Base-by-base conservation (phyloP, 2,888 invertebrate genomes). In the Drosophila incognita region DNA sequence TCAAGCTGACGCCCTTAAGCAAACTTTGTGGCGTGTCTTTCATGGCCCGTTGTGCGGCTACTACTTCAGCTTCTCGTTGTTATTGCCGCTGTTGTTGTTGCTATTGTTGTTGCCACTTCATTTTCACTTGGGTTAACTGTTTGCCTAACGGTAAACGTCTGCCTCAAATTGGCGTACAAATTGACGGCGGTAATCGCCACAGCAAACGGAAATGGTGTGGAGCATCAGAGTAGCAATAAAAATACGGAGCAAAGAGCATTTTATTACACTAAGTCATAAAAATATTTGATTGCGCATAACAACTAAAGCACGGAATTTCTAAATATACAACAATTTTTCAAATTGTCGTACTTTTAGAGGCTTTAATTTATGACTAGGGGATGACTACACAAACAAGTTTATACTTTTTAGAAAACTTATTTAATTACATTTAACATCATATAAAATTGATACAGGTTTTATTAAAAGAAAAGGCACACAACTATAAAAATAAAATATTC, bases 51-150 rank as follows among this genome's bases (percentile, higher is more conserved):
- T 71, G 58, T 60, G 69, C 40, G 63, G 63, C 51, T 24, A 18
- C 53, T 53, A 36, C 61, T 52, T 52, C 29, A 51, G 27, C 15
- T 31, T 33, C 53, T 53, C 38, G 38, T 36, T 42, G 38, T 38
- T 35, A 35, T 66, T 61, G 15, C 15, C n/a, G 24, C 59, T 51
- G 49, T 40, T 57, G 56, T 38, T 65, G 29, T 51, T 51, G 24
- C 33, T 56, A 33, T 48, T 59, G 54, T 71, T 82, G 69, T 74
- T 76, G 89, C 77, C 85, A 84, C 83, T 87, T 87, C 75, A 89
- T 90, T 90, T 90, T 90, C 91, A 90, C 87, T 90, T 91, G 81
- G 65, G 76, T 69, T 87, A 87, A 88, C 91, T 81, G 89, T 90
- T 88, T 76, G 77, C 36, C 83, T 90, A 90, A 90, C 89, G 90